These are phyloP conservation scores for Ptyas mucosa DNA, from an alignment of 2,113 vertebrate genomes.

Conservation along the genomic window DNA sequence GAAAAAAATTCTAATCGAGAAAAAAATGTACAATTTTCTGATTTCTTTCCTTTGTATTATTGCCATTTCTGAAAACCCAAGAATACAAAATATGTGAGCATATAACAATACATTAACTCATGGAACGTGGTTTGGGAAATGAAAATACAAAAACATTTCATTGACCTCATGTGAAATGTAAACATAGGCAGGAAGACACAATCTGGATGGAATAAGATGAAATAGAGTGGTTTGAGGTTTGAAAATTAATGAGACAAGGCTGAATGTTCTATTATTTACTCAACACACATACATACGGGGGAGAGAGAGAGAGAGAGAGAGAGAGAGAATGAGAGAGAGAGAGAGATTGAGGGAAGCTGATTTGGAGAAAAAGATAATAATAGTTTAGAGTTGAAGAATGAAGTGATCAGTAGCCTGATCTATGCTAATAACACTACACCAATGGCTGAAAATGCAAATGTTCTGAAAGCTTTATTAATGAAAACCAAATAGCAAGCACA, in stretches of 20 bases:
- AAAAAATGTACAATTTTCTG: conserved; percentile 1
- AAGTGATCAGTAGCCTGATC: too few relatives aligned
- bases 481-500: too few relatives aligned
- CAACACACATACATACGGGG: not conserved
- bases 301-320: too few relatives aligned
- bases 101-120: not conserved
- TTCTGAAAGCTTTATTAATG: too few relatives aligned
- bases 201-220: not conserved
- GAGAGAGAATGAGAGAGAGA: too few relatives aligned
- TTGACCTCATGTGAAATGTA: not conserved
- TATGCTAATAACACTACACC: too few relatives aligned
- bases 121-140: not conserved
- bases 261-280: not conserved
- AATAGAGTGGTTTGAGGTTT: not conserved
- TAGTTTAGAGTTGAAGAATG: too few relatives aligned
- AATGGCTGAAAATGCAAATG: too few relatives aligned
- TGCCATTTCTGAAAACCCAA: not conserved
- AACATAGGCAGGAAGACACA: not conserved
- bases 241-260: not conserved
- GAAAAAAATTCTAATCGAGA: not conserved
- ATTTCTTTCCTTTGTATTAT: not conserved
- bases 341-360: too few relatives aligned
- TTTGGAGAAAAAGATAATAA: too few relatives aligned
- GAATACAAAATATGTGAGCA: not conserved
- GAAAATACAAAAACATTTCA: not conserved